A percentile compares a stretch with the other conserved stretches of the same genome.
These are phyloP conservation scores for Phalacrocorax aristotelis DNA, from an alignment of 2,113 vertebrate species.

Conservation along the genomic window DNA sequence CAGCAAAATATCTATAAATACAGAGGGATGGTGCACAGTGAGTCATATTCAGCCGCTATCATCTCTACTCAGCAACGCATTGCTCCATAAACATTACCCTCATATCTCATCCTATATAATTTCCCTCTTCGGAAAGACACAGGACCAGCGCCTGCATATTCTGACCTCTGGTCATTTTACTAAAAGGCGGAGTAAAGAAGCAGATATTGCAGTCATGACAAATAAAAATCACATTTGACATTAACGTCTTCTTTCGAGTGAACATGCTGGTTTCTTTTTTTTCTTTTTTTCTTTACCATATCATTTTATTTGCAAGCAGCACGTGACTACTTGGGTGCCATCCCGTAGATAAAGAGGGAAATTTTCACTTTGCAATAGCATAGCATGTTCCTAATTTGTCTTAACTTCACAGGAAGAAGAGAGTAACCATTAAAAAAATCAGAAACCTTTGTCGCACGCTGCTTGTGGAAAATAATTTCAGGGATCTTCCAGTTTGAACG, in stretches of 20 bases:
- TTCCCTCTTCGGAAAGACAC: neutral
- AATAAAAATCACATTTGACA: neutral
- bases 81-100: neutral
- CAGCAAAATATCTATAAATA: neutral
- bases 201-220: neutral
- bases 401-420: neutral
- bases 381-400: neutral
- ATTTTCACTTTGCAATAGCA: neutral
- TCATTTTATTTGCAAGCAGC: neutral
- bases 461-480: conserved; percentile 37
- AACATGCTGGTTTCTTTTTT: neutral
- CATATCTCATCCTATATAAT: neutral
- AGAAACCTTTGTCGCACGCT: neutral
- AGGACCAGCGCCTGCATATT: neutral
- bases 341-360: neutral
- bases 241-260: neutral
- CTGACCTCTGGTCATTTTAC: neutral
- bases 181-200: neutral
- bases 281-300: neutral
- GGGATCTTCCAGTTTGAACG: conserved; percentile 13
- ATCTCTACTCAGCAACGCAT: neutral
- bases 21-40: neutral
- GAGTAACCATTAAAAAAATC: neutral
- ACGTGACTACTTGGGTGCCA: neutral
- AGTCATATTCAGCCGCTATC: too few relatives aligned